These are phyloP conservation scores for Paedocypris micromegethes DNA, from an alignment of 2,797 vertebrate genomes.

Conservation along the genomic window DNA sequence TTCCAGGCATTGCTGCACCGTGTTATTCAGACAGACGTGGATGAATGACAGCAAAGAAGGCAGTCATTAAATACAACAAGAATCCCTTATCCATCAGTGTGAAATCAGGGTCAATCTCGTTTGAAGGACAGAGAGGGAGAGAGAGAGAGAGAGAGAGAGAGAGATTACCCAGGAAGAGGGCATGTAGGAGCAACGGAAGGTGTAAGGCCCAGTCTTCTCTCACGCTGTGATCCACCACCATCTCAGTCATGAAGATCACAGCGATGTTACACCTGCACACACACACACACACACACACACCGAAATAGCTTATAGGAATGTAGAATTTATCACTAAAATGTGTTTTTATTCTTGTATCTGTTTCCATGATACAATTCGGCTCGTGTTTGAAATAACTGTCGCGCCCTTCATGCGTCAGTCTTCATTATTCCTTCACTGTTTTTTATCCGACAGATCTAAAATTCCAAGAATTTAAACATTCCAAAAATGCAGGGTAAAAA, in stretches of 20 bases:
- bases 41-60: slow-evolving; percentile 38
- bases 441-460: too few relatives aligned
- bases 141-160: not conserved
- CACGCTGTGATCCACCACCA: slow-evolving; percentile 99
- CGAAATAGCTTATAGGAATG: not conserved
- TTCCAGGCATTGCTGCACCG: slow-evolving; percentile 29
- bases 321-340: not conserved
- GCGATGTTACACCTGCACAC: slow-evolving; percentile 89
- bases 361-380: not conserved
- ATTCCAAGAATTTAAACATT: too few relatives aligned
- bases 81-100: too few relatives aligned
- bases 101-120: not conserved
- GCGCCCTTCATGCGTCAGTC: not conserved
- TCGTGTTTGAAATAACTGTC: slow-evolving; percentile 11
- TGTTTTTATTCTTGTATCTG: not conserved
- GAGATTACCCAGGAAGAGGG: slow-evolving; percentile 71
- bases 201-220: slow-evolving; percentile 98
- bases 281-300: not conserved
- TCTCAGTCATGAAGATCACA: slow-evolving; percentile 98
- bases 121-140: not conserved
- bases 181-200: slow-evolving; percentile 88
- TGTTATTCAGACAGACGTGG: slow-evolving; percentile 34
- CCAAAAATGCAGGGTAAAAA: too few relatives aligned
- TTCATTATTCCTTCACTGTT: too few relatives aligned
- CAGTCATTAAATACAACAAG: not conserved